phyloP scores from a whole-genome alignment of 1,140 invertebrate species.

The Eumaeus atala region DNA sequence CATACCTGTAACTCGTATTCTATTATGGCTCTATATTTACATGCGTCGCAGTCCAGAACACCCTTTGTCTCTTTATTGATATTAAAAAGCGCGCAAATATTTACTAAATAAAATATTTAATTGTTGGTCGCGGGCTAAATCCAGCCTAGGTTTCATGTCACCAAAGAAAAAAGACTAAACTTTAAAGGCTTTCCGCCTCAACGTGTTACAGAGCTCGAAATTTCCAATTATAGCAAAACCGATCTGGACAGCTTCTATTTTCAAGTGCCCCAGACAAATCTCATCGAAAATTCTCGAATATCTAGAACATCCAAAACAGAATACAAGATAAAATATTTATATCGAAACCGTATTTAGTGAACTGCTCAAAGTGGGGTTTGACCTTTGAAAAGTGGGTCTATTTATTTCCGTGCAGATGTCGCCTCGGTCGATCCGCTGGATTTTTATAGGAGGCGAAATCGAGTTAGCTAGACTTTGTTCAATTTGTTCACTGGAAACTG shows the following conservation, averaged over 20 bases:
- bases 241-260: neutral
- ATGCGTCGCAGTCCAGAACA: too few relatives aligned
- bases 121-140: too few relatives aligned
- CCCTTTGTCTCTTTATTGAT: too few relatives aligned
- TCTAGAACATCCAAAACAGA: conserved; percentile 12
- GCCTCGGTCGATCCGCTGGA: conserved; percentile 5
- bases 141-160: too few relatives aligned
- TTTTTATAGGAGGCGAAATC: conserved; percentile 14
- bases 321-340: conserved; percentile 23
- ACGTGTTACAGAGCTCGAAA: too few relatives aligned
- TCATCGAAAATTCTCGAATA: conserved; percentile 11
- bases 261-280: neutral
- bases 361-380: conserved; percentile 18
- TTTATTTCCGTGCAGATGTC: conserved; percentile 22
- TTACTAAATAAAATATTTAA: too few relatives aligned
- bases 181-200: too few relatives aligned
- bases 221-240: neutral
- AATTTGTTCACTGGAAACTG: neutral
- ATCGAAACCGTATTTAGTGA: conserved; percentile 18
- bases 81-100: too few relatives aligned
- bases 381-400: conserved; percentile 23
- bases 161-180: too few relatives aligned
- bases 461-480: conserved; percentile 11
- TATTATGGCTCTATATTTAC: too few relatives aligned
- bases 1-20: too few relatives aligned